Percentiles rank a stretch among this genome's conserved stretches.
Evolutionary conservation across 2,113 vertebrate species (phyloP).

Genomic region (Craseonycteris thonglongyai): DNA sequence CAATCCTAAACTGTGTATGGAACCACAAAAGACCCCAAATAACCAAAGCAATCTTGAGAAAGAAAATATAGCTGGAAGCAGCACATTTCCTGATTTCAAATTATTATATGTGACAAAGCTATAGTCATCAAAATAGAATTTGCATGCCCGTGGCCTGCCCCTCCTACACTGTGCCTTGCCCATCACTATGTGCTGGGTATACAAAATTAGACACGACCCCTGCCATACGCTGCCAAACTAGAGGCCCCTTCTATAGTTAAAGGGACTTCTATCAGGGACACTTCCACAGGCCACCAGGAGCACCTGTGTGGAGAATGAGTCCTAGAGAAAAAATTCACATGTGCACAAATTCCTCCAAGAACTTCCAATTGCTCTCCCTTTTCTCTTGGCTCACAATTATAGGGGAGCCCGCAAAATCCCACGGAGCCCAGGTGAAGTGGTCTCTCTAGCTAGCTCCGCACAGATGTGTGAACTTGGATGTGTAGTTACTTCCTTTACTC

Average conservation of each 20-base stretch:
- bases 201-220: neutral
- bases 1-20: too few relatives aligned
- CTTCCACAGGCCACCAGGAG: neutral
- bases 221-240: neutral
- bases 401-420: neutral
- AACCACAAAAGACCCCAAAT: too few relatives aligned
- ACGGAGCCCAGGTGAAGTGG: neutral
- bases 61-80: too few relatives aligned
- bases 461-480: neutral
- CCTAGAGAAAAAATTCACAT: neutral
- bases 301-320: neutral
- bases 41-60: too few relatives aligned
- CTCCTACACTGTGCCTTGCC: neutral
- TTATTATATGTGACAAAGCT: too few relatives aligned
- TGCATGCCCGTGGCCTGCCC: neutral
- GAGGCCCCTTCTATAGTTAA: too few relatives aligned
- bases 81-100: too few relatives aligned
- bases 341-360: neutral
- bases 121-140: neutral
- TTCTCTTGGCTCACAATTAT: neutral
- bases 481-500: neutral
- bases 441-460: neutral
- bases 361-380: neutral
- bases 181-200: neutral
- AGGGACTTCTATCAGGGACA: neutral